A percentile compares a stretch with the other conserved stretches of the same genome.
Evolutionary conservation across 2,888 invertebrate genomes (phyloP).

Genomic region (Eilema depressum): DNA sequence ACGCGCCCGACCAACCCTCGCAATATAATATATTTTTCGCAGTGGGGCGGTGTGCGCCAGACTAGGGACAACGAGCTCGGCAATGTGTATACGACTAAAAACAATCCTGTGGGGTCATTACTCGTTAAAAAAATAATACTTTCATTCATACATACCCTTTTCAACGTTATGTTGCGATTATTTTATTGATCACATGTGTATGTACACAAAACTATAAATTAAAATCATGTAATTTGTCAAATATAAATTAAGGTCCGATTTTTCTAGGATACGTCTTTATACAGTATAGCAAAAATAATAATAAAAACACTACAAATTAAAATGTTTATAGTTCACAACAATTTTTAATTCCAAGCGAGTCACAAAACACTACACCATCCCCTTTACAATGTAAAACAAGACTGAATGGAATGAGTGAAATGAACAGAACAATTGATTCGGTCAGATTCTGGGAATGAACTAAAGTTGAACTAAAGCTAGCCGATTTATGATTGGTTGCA

Average conservation of each 20-base stretch:
- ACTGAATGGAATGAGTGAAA: slow-evolving; percentile 53
- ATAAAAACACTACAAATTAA: slow-evolving; percentile 36
- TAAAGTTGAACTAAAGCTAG: slow-evolving; percentile 38
- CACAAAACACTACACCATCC: slow-evolving; percentile 55
- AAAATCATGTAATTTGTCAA: slow-evolving; percentile 41
- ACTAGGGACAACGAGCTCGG: slow-evolving; percentile 60
- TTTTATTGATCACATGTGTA: slow-evolving; percentile 81
- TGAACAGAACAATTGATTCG: slow-evolving; percentile 31
- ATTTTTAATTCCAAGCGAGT: slow-evolving; percentile 49
- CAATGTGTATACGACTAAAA: slow-evolving; percentile 39
- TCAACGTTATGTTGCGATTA: slow-evolving; percentile 60
- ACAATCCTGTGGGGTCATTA: slow-evolving; percentile 29
- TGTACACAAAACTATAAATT: slow-evolving; percentile 69
- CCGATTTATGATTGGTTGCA: slow-evolving; percentile 37
- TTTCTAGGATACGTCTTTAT: slow-evolving; percentile 10
- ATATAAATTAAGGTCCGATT: slow-evolving; percentile 18
- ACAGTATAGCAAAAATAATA: slow-evolving; percentile 19
- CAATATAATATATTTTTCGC: slow-evolving; percentile 65
- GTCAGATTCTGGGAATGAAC: slow-evolving; percentile 41
- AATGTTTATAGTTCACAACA: slow-evolving; percentile 58
- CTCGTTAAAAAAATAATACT: slow-evolving; percentile 47
- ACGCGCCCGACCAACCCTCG: slow-evolving; percentile 71
- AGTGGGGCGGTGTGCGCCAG: slow-evolving; percentile 66
- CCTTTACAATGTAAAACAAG: slow-evolving; percentile 54
- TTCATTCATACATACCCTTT: slow-evolving; percentile 80